Conservation (phyloP, 1,140 invertebrate genomes). For the Cherax quadricarinatus region DNA sequence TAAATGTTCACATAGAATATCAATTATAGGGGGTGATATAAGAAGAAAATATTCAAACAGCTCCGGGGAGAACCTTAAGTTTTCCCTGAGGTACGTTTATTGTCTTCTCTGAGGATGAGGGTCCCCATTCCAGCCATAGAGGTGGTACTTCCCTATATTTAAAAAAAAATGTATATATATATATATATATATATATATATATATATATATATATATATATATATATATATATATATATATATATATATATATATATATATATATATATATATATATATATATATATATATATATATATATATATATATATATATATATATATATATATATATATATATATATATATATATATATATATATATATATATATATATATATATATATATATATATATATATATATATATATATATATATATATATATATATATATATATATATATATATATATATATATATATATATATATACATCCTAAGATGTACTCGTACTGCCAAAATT, state of each 20-base stretch:
- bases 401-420: conserved; percentile 28
- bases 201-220: conserved; percentile 11
- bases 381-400: conserved; percentile 38
- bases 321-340: conserved; percentile 35
- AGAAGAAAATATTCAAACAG: too few relatives aligned
- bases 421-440: conserved; percentile 38
- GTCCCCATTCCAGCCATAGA: too few relatives aligned
- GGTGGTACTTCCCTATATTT: too few relatives aligned
- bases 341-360: conserved; percentile 38
- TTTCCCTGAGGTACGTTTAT: too few relatives aligned
- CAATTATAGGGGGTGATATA: too few relatives aligned
- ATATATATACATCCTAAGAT: background rate
- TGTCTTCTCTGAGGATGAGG: too few relatives aligned
- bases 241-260: conserved; percentile 12
- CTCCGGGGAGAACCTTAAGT: too few relatives aligned
- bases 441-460: conserved; percentile 36
- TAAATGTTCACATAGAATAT: too few relatives aligned
- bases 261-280: conserved; percentile 38
- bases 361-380: conserved; percentile 38
- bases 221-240: conserved; percentile 6
- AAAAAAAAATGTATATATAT: too few relatives aligned
- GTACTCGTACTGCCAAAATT: too few relatives aligned
- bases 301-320: conserved; percentile 35
- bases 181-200: background rate
- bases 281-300: conserved; percentile 38